Conservation (phyloP, 2,797 vertebrate species). For the Enoplosus armatus region DNA sequence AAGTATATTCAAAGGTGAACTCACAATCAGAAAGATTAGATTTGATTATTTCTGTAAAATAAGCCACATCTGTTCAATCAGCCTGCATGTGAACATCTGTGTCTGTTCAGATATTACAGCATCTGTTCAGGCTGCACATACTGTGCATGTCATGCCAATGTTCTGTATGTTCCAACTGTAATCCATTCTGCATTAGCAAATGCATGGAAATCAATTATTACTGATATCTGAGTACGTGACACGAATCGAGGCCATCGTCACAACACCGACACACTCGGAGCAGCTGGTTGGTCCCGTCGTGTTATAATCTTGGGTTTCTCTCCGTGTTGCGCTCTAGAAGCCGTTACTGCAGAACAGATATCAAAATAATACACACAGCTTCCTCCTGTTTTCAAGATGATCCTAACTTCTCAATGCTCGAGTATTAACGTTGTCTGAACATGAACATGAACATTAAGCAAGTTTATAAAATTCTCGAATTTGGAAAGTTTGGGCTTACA, state of each 20-base stretch:
- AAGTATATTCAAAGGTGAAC: no score
- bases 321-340: no score
- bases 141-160: not conserved
- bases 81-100: slow-evolving; percentile 27
- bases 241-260: not conserved
- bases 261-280: not conserved
- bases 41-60: not conserved
- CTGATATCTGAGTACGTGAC: not conserved
- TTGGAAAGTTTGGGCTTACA: no score
- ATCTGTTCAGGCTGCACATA: not conserved
- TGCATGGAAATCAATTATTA: slow-evolving; percentile 22
- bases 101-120: not conserved
- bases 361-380: no score
- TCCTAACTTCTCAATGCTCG: no score
- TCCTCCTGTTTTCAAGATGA: no score
- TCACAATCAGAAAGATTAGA: not conserved
- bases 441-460: no score
- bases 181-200: slow-evolving; percentile 42
- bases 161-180: slow-evolving; percentile 7
- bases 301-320: slow-evolving; percentile 7
- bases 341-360: no score
- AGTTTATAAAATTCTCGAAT: no score
- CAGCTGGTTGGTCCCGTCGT: slow-evolving; percentile 16
- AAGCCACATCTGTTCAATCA: not conserved
- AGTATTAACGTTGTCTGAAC: no score